Evolutionary conservation across 2,113 vertebrate genomes (phyloP).

Genomic region (Mormyrus iriodes): DNA sequence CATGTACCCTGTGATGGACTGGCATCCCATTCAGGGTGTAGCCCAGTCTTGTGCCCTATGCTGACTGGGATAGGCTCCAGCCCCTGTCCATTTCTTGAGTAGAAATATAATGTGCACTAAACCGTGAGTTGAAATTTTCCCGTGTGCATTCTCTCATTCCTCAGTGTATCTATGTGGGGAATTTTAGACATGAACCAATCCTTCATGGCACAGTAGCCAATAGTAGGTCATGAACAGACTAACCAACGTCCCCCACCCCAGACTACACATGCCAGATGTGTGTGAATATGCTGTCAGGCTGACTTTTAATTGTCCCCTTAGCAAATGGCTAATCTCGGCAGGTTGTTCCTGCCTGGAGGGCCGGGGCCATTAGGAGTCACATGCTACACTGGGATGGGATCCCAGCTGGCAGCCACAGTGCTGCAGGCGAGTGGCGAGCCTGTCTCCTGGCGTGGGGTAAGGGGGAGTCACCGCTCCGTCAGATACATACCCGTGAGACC

Average conservation of each 20-base stretch:
- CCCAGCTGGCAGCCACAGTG: slow-evolving; percentile 25
- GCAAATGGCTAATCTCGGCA: slow-evolving; percentile 26
- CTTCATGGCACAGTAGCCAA: neutral
- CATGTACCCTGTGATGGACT: neutral
- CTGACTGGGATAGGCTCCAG: neutral
- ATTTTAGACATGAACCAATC: neutral
- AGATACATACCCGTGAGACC: slow-evolving; percentile 14
- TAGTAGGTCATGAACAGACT: neutral
- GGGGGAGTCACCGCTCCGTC: slow-evolving; percentile 27
- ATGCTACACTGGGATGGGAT: slow-evolving; percentile 28
- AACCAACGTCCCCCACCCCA: neutral
- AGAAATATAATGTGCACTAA: neutral
- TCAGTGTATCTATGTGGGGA: neutral
- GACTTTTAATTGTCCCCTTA: slow-evolving; percentile 38
- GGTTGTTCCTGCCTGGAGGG: slow-evolving; percentile 38
- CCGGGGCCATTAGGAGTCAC: slow-evolving; percentile 33
- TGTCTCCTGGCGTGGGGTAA: slow-evolving; percentile 4
- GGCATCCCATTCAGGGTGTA: neutral
- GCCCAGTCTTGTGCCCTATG: neutral
- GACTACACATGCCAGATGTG: neutral
- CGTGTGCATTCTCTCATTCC: neutral
- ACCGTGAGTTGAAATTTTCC: neutral
- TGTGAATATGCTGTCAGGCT: slow-evolving; percentile 16
- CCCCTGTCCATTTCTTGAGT: neutral
- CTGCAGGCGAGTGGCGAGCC: slow-evolving; percentile 18